Evolutionary conservation across 1,140 invertebrate species (phyloP), one percentile per base, ranked within the genome.

Genomic region (Kradibia gibbosae): DNA sequence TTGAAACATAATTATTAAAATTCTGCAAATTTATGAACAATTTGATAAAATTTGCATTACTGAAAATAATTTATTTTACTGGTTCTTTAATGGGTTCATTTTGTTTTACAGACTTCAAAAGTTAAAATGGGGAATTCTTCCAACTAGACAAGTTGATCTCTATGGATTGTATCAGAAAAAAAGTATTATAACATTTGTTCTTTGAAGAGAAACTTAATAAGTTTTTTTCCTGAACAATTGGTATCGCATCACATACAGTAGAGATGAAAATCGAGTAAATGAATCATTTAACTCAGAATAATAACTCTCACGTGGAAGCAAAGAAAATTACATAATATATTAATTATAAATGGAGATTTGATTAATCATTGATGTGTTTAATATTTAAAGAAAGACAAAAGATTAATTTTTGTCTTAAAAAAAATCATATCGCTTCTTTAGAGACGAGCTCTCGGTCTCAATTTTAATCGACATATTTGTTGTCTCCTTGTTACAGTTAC

Each of bases 121-220:
- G 92, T 93, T 1, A 94, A 93, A 86, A 94, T 94, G 93, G 93
- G 93, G 74, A 89, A 92, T 84, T 93, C 91, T 42, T 45, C 74
- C 31, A 74, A 39, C 34, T 82, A 82, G 77, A 75, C 17, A n/a
- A 55, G 48, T 34, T 70, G 15, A 77, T 77, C 31, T 60, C 15
- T 28, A 48, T 34, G 11, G 34, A 67, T 82, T 11, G 39, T 45
- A 73, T 13, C 20, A 10, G 4, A 31, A 78, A 79, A 82, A 55
- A 82, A 76, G 67, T 82, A 78, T 82, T 82, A 82, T 11, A 81
- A 75, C n/a, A 74, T 17, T 42, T 20, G 8, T 77, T 73, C 36
- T 78, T 78, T 73, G 36, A 82, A 55, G 7, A 72, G 45, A 82
- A 31, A 15, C n/a, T 67, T 31, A 5, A 45, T 31, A 31, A 78